These are phyloP conservation scores for Eulemur coronatus DNA, from an alignment of 2,797 vertebrate species.

Conservation along the genomic window DNA sequence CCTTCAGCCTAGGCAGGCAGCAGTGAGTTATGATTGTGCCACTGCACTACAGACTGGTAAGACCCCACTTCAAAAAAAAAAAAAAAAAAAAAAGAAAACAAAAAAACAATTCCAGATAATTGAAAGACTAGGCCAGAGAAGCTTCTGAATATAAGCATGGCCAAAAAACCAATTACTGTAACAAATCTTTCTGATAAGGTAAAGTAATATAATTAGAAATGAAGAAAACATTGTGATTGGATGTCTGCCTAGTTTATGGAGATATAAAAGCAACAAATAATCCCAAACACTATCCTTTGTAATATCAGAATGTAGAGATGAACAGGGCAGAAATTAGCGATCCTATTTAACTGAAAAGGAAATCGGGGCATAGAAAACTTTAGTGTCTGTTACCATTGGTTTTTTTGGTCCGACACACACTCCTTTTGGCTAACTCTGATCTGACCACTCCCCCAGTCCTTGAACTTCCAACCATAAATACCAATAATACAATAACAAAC, in stretches of 20 bases:
- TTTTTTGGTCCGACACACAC: not conserved
- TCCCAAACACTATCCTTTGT: not conserved
- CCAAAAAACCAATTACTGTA: not conserved
- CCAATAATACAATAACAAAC: not conserved
- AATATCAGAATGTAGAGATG: not conserved
- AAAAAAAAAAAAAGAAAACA: not conserved
- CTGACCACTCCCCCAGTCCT: not conserved
- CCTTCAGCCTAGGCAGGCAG: not conserved
- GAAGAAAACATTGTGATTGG: not conserved
- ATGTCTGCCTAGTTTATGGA: not conserved
- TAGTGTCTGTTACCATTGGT: not conserved
- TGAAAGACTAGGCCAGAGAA: not conserved
- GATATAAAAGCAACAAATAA: not conserved
- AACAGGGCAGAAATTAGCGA: not conserved
- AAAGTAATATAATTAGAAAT: slow-evolving; percentile 7
- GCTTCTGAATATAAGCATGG: not conserved
- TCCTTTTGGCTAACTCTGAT: not conserved
- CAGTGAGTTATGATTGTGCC: not conserved
- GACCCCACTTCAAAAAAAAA: not conserved
- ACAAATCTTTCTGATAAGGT: slow-evolving; percentile 6
- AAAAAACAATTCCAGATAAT: slow-evolving; percentile 10
- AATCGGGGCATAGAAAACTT: not conserved
- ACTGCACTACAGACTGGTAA: not conserved
- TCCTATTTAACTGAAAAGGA: not conserved
- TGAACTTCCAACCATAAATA: not conserved